Evolutionary conservation across 2,113 vertebrate species (phyloP).

Genomic region (Scophthalmus maximus): DNA sequence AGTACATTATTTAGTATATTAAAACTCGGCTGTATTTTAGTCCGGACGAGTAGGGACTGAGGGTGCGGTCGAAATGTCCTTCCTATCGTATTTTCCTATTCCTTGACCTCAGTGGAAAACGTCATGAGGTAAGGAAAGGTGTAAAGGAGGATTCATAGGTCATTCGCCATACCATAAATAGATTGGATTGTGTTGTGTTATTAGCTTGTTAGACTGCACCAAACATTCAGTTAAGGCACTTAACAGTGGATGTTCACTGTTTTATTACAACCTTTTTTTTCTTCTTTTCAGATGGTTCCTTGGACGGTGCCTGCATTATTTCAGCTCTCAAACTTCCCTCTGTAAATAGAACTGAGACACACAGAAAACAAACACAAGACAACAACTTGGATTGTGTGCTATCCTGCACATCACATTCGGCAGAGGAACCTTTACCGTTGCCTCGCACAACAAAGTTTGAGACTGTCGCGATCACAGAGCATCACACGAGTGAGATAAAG

Average conservation of each 20-base stretch:
- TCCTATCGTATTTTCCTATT: no score
- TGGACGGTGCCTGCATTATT: constrained; percentile 47
- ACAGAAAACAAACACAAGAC: background rate
- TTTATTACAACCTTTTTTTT: background rate
- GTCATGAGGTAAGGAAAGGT: no score
- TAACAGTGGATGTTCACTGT: background rate
- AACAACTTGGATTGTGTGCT: background rate
- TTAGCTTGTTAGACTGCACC: no score
- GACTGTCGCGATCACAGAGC: background rate
- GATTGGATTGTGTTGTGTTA: no score
- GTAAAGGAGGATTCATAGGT: no score
- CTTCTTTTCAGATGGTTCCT: constrained; percentile 46
- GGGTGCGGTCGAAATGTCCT: no score
- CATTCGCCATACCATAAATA: no score
- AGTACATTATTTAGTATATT: no score
- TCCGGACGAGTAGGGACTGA: no score
- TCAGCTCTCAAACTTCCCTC: constrained; percentile 51
- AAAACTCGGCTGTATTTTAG: no score
- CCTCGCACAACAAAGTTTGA: background rate
- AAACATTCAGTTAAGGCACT: no score
- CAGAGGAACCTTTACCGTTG: background rate
- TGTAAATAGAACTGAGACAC: background rate
- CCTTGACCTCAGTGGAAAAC: no score
- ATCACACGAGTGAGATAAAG: background rate
- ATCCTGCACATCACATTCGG: background rate